Conservation (phyloP, 64 coral and sea anemone species). For the Stylophora pistillata region DNA sequence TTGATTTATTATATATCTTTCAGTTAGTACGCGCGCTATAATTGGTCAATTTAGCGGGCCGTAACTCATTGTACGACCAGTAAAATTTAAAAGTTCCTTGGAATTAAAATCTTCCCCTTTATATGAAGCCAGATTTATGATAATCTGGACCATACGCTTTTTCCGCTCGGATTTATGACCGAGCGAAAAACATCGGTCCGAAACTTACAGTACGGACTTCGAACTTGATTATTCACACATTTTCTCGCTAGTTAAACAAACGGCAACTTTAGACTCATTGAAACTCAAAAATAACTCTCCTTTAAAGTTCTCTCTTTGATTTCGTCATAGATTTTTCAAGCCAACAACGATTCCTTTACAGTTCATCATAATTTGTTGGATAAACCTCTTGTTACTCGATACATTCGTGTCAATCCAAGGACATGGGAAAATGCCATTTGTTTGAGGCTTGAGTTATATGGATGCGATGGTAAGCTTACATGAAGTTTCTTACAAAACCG, state of each 20-base stretch:
- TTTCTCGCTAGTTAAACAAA: too few relatives aligned
- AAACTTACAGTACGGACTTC: too few relatives aligned
- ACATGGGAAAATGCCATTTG: constrained; percentile 89
- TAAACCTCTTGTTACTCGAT: constrained; percentile 66
- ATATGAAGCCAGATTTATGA: too few relatives aligned
- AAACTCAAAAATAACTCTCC: not conserved
- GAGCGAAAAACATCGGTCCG: too few relatives aligned
- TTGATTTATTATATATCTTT: not conserved
- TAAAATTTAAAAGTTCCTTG: too few relatives aligned
- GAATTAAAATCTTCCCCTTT: too few relatives aligned
- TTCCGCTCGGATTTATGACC: too few relatives aligned
- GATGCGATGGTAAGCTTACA: constrained; percentile 79
- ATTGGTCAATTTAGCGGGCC: too few relatives aligned
- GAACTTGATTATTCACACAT: not conserved
- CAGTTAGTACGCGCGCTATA: too few relatives aligned
- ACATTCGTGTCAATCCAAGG: constrained; percentile 84
- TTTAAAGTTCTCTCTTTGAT: not conserved
- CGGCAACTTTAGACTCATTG: too few relatives aligned
- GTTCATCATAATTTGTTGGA: constrained; percentile 85
- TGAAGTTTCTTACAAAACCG: not conserved
- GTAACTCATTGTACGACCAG: too few relatives aligned
- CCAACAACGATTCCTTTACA: constrained; percentile 75
- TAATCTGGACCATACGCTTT: too few relatives aligned
- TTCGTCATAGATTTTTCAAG: constrained; percentile 70
- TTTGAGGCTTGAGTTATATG: constrained; percentile 82